Conservation (phyloP, 2,797 vertebrate genomes). For the Intellagama lesueurii region DNA sequence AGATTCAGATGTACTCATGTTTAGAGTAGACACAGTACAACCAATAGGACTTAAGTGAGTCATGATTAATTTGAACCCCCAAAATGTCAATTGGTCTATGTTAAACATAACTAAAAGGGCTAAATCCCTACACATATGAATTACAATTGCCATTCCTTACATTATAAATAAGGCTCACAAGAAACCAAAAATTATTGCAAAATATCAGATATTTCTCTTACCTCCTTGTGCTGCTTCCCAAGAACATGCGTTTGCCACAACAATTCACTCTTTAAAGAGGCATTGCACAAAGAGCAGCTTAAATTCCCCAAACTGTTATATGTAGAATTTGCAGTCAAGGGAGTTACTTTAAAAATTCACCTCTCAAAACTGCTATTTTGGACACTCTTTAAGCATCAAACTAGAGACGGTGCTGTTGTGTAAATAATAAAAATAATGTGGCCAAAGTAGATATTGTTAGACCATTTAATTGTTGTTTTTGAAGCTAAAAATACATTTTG, state of each 20-base stretch:
- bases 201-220: not conserved
- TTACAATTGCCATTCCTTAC: not conserved
- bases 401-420: not conserved
- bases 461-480: not conserved
- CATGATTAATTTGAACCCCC: not conserved
- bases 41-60: not conserved
- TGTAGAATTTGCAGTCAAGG: conserved; percentile 76
- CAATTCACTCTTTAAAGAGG: conserved; percentile 88
- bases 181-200: too few species aligned
- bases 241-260: conserved; percentile 93
- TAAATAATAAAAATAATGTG: not conserved
- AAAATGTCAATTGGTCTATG: not conserved
- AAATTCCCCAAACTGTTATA: conserved; percentile 93
- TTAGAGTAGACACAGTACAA: not conserved
- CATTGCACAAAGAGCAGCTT: conserved; percentile 87
- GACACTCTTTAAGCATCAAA: not conserved
- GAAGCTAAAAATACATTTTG: not conserved
- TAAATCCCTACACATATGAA: not conserved
- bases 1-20: not conserved
- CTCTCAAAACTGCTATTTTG: not conserved
- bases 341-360: not conserved
- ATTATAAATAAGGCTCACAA: not conserved
- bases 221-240: conserved; percentile 92
- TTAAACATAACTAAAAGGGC: not conserved
- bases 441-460: not conserved